A percentile compares a stretch with the other conserved stretches of the same genome.
Conservation (phyloP, 2,113 vertebrate genomes). For the Nycticorax nycticorax region DNA sequence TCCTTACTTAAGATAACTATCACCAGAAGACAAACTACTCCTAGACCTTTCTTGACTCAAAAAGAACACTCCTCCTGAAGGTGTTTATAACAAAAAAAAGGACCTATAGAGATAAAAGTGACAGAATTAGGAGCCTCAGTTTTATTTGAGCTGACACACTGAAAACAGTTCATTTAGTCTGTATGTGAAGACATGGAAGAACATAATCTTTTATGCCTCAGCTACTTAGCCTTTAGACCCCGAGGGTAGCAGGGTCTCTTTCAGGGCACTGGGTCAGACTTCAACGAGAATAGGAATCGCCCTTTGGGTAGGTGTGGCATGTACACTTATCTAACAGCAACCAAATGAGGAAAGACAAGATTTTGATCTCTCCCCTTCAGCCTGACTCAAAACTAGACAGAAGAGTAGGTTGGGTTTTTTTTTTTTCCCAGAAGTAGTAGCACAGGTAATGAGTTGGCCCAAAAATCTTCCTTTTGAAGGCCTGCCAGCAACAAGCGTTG, state of each 20-base stretch:
- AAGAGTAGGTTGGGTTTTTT: background rate
- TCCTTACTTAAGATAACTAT: background rate
- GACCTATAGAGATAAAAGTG: background rate
- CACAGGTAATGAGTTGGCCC: background rate
- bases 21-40: background rate
- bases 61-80: background rate
- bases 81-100: background rate
- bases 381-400: background rate
- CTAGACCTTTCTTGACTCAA: too few relatives aligned
- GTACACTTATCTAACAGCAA: background rate
- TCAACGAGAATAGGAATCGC: background rate
- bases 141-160: constrained; percentile 10
- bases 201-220: background rate
- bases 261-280: background rate
- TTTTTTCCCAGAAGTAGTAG: background rate
- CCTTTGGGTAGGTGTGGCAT: background rate
- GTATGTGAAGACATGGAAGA: background rate
- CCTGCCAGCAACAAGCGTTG: background rate
- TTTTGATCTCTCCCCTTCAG: background rate
- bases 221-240: background rate
- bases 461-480: background rate
- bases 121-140: background rate
- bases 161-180: background rate
- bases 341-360: background rate
- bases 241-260: background rate